phyloP scores from a whole-genome alignment of 2,888 invertebrate species.

The Ceramica pisi region DNA sequence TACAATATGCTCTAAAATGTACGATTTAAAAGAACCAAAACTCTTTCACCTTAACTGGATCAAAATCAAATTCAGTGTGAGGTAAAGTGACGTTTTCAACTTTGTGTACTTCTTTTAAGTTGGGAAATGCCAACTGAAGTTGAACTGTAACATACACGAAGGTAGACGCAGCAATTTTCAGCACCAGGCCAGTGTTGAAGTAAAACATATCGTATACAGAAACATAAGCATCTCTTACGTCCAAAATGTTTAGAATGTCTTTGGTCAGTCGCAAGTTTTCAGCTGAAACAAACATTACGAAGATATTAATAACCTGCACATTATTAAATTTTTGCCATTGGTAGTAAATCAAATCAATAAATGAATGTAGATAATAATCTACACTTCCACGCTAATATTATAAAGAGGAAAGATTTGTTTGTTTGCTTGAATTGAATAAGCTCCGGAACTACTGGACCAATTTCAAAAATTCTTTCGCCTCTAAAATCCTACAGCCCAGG shows the following conservation, averaged over 20 bases:
- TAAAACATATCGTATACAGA: constrained; percentile 72
- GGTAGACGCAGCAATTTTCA: constrained; percentile 74
- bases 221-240: constrained; percentile 67
- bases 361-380: no score
- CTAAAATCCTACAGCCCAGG: no score
- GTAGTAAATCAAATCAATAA: no score
- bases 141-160: constrained; percentile 81
- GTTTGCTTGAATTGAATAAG: no score
- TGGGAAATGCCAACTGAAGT: constrained; percentile 76
- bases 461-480: no score
- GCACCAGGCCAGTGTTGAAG: constrained; percentile 70
- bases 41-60: constrained; percentile 43
- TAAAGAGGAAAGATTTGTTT: no score
- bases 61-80: constrained; percentile 33
- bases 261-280: constrained; percentile 73
- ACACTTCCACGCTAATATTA: no score
- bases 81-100: constrained; percentile 42
- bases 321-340: background rate
- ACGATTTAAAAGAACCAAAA: constrained; percentile 52
- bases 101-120: constrained; percentile 55
- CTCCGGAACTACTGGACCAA: no score
- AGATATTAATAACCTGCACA: background rate
- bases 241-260: constrained; percentile 69
- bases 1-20: background rate
- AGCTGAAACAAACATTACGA: constrained; percentile 71